Evolutionary conservation across 2,113 vertebrate genomes (phyloP).

Genomic region (Strigops habroptila): DNA sequence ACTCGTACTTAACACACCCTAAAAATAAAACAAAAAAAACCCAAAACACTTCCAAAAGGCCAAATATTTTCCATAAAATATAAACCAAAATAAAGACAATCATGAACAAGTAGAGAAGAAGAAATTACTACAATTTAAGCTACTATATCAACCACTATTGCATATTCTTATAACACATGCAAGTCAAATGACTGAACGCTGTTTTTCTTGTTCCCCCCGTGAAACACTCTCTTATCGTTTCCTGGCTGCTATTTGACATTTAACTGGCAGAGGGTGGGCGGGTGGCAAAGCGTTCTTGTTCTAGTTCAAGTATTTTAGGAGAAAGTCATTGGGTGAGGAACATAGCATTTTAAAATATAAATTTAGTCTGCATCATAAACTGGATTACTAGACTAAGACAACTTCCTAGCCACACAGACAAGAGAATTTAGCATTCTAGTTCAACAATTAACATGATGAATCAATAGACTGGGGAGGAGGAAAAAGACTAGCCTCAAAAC

Average conservation of each 20-base stretch:
- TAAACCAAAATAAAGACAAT: background rate
- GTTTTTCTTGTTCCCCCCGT: background rate
- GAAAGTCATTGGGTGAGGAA: constrained; percentile 2
- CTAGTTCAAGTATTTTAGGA: constrained; percentile 52
- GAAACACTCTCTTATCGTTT: constrained; percentile 11
- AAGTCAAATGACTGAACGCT: background rate
- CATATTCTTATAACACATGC: background rate
- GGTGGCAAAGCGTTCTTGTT: constrained; percentile 18
- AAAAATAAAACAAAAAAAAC: background rate
- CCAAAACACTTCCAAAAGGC: background rate
- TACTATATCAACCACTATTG: background rate
- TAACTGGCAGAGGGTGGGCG: constrained; percentile 40
- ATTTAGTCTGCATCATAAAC: constrained; percentile 1
- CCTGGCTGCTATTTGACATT: constrained; percentile 42
- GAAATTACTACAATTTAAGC: background rate
- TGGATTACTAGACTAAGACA: constrained; percentile 7
- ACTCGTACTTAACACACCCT: background rate
- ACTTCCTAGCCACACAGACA: background rate
- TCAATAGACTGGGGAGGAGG: background rate
- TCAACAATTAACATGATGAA: background rate
- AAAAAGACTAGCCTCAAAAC: background rate
- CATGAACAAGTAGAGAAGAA: background rate
- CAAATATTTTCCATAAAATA: background rate
- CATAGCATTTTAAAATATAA: background rate
- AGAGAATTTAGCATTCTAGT: background rate